phyloP scores from a whole-genome alignment of 2,888 invertebrate species.

The Pachymerium ferrugineum region DNA sequence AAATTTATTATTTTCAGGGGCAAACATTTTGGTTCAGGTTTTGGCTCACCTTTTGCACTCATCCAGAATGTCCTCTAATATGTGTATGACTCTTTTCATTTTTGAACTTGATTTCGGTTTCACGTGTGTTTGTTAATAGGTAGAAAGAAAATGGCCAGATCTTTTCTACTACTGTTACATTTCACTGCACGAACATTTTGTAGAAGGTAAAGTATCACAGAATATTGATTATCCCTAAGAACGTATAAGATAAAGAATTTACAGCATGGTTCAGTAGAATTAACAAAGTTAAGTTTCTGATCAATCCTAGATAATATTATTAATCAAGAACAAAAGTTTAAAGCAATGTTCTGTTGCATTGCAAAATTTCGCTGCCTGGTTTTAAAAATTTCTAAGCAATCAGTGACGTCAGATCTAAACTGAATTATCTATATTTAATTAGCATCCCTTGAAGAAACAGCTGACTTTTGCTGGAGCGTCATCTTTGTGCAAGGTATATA shows the following conservation, averaged over 20 bases:
- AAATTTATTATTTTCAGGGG: neutral
- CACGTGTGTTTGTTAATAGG: neutral
- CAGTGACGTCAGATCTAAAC: too few relatives aligned
- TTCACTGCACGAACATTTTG: neutral
- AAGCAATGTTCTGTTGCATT: neutral
- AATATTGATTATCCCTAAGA: too few relatives aligned
- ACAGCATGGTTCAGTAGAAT: too few relatives aligned
- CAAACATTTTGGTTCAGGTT: conserved; percentile 16
- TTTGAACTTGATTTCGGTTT: neutral
- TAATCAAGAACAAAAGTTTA: neutral
- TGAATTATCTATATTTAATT: too few relatives aligned
- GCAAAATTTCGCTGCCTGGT: too few relatives aligned
- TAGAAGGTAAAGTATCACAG: neutral
- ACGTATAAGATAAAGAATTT: too few relatives aligned
- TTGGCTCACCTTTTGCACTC: neutral
- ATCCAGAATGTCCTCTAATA: neutral
- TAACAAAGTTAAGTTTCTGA: too few relatives aligned
- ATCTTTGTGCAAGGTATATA: neutral
- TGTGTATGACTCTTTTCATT: neutral
- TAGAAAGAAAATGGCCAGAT: neutral
- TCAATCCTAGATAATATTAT: too few relatives aligned
- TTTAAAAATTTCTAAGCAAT: too few relatives aligned
- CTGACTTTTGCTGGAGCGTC: neutral
- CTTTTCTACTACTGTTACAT: neutral
- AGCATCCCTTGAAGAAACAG: neutral